phyloP scores from a whole-genome alignment of 2,113 vertebrate species.

The Mastomys coucha region DNA sequence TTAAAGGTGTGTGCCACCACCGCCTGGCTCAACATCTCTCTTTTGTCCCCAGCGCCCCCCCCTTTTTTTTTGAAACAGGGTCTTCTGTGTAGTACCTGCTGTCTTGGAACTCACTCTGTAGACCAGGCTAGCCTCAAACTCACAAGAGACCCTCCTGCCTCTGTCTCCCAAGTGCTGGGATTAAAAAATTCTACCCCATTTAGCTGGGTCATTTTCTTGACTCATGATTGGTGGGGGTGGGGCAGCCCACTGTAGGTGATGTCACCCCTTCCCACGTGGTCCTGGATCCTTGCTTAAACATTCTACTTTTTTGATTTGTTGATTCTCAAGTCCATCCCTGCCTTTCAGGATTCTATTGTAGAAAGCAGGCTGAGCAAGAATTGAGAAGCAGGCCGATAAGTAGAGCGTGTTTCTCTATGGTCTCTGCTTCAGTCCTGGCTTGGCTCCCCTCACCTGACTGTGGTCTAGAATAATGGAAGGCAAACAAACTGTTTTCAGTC shows the following conservation, averaged over 20 bases:
- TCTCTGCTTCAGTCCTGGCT: not conserved
- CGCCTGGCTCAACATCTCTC: too few species aligned
- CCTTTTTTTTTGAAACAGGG: not conserved
- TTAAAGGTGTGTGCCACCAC: too few species aligned
- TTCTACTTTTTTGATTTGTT: not conserved
- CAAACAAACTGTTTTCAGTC: not conserved
- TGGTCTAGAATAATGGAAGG: not conserved
- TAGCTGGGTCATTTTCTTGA: not conserved
- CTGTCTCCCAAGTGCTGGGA: not conserved
- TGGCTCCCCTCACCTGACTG: not conserved
- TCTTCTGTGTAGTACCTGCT: not conserved
- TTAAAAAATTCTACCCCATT: not conserved
- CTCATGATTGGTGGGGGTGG: not conserved
- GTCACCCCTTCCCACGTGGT: not conserved
- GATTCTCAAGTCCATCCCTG: not conserved
- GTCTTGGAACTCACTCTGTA: not conserved
- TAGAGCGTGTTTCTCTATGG: not conserved
- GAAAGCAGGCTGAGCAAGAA: not conserved
- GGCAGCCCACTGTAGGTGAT: not conserved
- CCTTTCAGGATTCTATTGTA: not conserved
- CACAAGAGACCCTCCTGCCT: not conserved
- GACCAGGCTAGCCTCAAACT: not conserved
- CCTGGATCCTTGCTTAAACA: not conserved
- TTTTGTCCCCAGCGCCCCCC: fast-evolving
- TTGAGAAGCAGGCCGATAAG: not conserved